Base-by-base conservation (phyloP, 2,888 invertebrate species). In the Antheraea assamensis region DNA sequence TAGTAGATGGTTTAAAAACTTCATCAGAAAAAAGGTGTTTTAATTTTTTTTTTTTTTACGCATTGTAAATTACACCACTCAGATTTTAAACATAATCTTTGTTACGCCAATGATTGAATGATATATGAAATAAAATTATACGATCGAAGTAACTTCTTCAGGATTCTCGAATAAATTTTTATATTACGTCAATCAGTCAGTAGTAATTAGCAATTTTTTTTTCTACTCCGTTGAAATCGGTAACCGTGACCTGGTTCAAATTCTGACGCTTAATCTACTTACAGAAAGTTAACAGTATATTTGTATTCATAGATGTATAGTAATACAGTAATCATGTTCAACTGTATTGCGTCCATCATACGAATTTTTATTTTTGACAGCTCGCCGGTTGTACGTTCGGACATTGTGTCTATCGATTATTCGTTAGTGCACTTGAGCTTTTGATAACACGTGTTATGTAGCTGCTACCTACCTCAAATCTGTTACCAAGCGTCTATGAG, bases 211-310 rank as follows among this genome's bases (percentile, higher is more conserved):
- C n/a, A 55, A 17, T 19, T 10, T 3, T 49, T 19, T 52, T 52
- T 52, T 58, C 8, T 58, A 58, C 58, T 13, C 8, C 5, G 58
- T 58, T 58, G 21, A 1, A 24, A 58, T 24, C 24, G 24, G 58
- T n/a, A 58, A 58, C 58, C 24, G 24, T 58, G 58, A 58, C 58
- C 58, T n/a, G 58, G 58, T 58, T 58, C 24, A 24, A 58, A 58
- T 58, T 24, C 58, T 24, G 55, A 55, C 55, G 55, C 55, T 55
- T 55, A 55, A n/a, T 55, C n/a, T 21, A 55, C 19, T n/a, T 55
- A 21, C 55, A 55, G n/a, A 58, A 13, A 58, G 24, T 58, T 58
- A 58, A 58, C 58, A 58, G 58, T 58, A 58, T 58, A 58, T 58
- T 55, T 58, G 13, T 13, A 58, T 24, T 58, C 58, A 58, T 24